A percentile compares a stretch with the other conserved stretches of the same genome.
phyloP scores from a whole-genome alignment of 2,888 invertebrate genomes.

The Aleiodes testaceus region DNA sequence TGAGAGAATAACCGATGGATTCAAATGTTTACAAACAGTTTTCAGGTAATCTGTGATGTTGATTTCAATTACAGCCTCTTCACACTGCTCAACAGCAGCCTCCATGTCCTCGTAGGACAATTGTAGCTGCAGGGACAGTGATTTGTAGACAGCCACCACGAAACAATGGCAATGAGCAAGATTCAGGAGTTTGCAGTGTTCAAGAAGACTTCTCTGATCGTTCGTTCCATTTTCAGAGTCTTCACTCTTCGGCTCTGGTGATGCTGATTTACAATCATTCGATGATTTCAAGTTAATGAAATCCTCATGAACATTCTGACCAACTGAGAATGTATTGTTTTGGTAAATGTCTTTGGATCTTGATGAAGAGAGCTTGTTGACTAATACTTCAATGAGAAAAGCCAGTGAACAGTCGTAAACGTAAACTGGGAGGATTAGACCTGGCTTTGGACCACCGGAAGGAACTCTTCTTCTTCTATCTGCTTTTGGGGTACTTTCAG shows the following conservation, averaged over 20 bases:
- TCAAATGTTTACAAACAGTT: conserved; percentile 78
- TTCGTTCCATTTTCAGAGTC: conserved; percentile 70
- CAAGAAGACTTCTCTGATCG: conserved; percentile 73
- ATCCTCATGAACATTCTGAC: conserved; percentile 66
- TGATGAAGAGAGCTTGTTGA: conserved; percentile 68
- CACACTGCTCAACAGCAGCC: conserved; percentile 81
- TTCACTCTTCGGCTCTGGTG: conserved; percentile 74
- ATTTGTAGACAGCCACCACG: conserved; percentile 77
- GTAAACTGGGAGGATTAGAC: conserved; percentile 77
- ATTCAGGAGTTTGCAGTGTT: conserved; percentile 77
- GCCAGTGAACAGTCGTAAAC: conserved; percentile 81
- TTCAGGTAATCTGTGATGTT: conserved; percentile 82
- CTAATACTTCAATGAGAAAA: conserved; percentile 76
- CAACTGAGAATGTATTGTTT: conserved; percentile 73
- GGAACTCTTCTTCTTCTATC: conserved; percentile 51
- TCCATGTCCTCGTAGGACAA: conserved; percentile 80
- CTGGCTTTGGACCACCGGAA: conserved; percentile 53
- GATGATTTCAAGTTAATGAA: conserved; percentile 71
- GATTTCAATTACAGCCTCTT: conserved; percentile 79
- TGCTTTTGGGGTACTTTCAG: conserved; percentile 52
- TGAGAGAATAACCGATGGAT: conserved; percentile 60
- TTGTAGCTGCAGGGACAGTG: conserved; percentile 77
- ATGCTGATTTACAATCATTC: conserved; percentile 66
- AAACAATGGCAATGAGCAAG: conserved; percentile 79
- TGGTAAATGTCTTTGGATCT: conserved; percentile 74